Percentiles rank a stretch among this genome's conserved stretches.
Conservation (phyloP, 2,113 vertebrate genomes). For the Prionailurus bengalensis region DNA sequence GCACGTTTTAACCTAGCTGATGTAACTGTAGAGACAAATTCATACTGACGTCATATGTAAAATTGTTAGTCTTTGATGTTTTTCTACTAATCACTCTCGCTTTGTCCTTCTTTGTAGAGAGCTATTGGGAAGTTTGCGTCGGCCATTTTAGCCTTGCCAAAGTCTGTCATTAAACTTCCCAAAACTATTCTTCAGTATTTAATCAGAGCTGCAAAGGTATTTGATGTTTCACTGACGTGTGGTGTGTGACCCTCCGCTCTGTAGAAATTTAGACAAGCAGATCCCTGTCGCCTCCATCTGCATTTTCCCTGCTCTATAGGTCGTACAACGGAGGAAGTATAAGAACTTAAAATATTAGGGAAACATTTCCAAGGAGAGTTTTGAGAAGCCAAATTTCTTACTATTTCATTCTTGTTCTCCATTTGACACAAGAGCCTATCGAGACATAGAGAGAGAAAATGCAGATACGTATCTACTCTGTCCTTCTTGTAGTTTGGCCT, state of each 20-base stretch:
- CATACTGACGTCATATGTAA: conserved; percentile 57
- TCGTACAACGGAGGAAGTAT: not conserved
- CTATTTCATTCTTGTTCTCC: conserved; percentile 32
- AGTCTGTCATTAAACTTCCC: conserved; percentile 99
- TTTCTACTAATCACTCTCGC: conserved; percentile 92
- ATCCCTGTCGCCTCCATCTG: conserved; percentile 75
- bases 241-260: conserved; percentile 76
- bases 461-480: conserved; percentile 83
- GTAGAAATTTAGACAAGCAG: conserved; percentile 71
- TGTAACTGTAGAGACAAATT: conserved; percentile 55
- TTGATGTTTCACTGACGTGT: conserved; percentile 84
- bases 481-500: conserved; percentile 64
- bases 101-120: conserved; percentile 96
- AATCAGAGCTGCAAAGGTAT: conserved; percentile 99
- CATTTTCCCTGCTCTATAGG: conserved; percentile 86
- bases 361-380: conserved; percentile 16
- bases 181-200: conserved; percentile 99
- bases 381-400: conserved; percentile 13
- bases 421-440: not conserved
- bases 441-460: conserved; percentile 85
- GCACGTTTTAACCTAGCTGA: conserved; percentile 21
- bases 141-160: conserved; percentile 98
- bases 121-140: conserved; percentile 99
- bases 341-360: not conserved
- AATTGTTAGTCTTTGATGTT: conserved; percentile 72